Percentiles rank a stretch among this genome's conserved stretches.
Conservation (phyloP, 2,797 vertebrate species). For the Gallinago solitaria region DNA sequence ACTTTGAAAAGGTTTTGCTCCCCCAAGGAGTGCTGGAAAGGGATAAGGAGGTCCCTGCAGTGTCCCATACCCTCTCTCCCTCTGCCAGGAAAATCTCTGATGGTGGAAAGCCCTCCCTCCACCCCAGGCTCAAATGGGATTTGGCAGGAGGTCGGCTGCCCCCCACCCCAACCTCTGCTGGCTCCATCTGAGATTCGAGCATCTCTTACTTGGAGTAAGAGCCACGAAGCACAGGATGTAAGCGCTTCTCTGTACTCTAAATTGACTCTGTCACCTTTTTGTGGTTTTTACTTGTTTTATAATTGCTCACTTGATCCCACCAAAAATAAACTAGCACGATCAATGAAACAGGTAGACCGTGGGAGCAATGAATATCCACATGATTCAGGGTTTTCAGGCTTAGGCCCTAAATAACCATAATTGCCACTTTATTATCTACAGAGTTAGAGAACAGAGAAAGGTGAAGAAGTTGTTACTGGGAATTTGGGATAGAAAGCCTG, state of each 20-base stretch:
- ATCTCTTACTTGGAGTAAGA: not conserved
- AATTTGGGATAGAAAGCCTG: not conserved
- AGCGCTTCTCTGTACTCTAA: not conserved
- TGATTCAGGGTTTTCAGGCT: slow-evolving; percentile 34
- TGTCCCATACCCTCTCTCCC: not conserved
- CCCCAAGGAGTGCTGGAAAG: not conserved
- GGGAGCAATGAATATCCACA: slow-evolving; percentile 38
- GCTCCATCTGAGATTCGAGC: not conserved
- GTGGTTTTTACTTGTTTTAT: slow-evolving; percentile 30
- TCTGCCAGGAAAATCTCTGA: not conserved
- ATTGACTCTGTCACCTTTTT: not conserved
- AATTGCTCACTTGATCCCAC: slow-evolving; percentile 33
- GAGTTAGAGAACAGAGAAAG: not conserved
- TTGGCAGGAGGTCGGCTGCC: too few species aligned
- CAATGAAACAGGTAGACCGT: slow-evolving; percentile 13
- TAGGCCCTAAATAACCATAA: slow-evolving; percentile 39
- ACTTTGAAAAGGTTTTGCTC: not conserved
- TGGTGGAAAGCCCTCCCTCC: not conserved
- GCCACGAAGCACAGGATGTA: fast-evolving
- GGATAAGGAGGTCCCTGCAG: not conserved
- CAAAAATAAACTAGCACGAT: slow-evolving; percentile 21
- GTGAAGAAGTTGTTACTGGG: not conserved
- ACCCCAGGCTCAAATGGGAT: too few species aligned
- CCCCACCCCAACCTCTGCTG: too few species aligned
- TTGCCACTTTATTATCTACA: not conserved